phyloP scores from a whole-genome alignment of 2,113 vertebrate species.

The Typhlomys cinereus region DNA sequence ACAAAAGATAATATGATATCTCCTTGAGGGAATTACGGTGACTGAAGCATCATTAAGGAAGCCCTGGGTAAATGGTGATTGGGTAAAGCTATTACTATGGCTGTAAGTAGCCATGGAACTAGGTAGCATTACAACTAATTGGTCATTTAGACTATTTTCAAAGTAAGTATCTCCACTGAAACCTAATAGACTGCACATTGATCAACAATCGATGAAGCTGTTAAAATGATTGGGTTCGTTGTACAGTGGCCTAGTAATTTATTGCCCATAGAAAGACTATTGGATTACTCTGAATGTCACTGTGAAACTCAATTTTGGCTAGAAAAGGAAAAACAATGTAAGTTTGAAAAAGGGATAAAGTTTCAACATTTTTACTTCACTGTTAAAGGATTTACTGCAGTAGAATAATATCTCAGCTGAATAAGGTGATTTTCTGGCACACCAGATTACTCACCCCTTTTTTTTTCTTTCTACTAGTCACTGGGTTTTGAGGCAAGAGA shows the following conservation, averaged over 20 bases:
- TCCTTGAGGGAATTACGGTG: conserved; percentile 68
- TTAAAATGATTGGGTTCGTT: conserved; percentile 66
- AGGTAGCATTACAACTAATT: conserved; percentile 64
- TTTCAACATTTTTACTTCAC: conserved; percentile 55
- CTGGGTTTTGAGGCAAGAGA: conserved; percentile 1
- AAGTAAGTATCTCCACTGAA: conserved; percentile 74
- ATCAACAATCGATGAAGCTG: conserved; percentile 70
- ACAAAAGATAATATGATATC: conserved; percentile 68
- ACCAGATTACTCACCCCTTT: conserved; percentile 22
- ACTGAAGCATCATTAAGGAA: conserved; percentile 72
- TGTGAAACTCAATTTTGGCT: conserved; percentile 63
- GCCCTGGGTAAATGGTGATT: conserved; percentile 53
- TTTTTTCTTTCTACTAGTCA: conserved; percentile 15
- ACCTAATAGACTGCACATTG: conserved; percentile 70
- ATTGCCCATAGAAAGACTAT: conserved; percentile 59
- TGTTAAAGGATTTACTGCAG: conserved; percentile 58
- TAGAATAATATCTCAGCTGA: conserved; percentile 47
- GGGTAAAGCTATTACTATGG: conserved; percentile 55
- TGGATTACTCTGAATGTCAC: conserved; percentile 56
- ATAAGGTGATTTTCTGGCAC: conserved; percentile 28
- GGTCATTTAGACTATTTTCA: conserved; percentile 65
- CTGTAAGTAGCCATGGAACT: conserved; percentile 60
- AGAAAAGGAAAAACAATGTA: conserved; percentile 64
- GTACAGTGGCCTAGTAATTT: conserved; percentile 71
- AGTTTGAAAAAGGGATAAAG: not conserved